Base-by-base conservation (phyloP, 2,888 invertebrate genomes). In the Galerucella pusilla region DNA sequence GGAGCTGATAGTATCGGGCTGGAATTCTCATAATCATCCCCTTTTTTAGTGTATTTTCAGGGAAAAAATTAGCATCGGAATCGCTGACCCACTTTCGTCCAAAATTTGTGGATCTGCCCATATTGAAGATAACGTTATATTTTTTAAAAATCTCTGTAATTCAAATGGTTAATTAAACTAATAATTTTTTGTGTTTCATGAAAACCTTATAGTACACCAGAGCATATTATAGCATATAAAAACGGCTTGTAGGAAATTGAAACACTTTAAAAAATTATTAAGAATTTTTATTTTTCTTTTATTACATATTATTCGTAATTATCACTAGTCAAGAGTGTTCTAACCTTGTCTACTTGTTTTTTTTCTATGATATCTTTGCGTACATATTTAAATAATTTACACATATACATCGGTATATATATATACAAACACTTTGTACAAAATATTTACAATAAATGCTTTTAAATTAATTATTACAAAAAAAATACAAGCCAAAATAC, bases 391-490 rank as follows among this genome's bases (percentile, higher is more conserved):
- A 80, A 81, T 81, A 81, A 81, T 82, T 82, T 82, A 81, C 81
- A 82, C 79, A 78, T 78, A 76, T 82, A 82, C 82, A 83, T 75
- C 72, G 74, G 75, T 83, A 12, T 46, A 12, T 6, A 49, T 49
- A 81, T 83, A 76, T 83, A 83, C 81, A 83, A 20, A 71, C 65
- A 77, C 57, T 77, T 79, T 80, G 73, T 80, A 79, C 80, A 80
- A 76, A 74, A 75, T 79, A 79, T 79, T 74, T 80, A 80, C 80
- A 80, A 68, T 57, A 57, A 57, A 68, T 68, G 68, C 68, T 14
- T n/a, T 67, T 66, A 11, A 57, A 54, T 10, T 2, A 57, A 57
- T 16, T 35, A 7, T 35, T 57, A 16, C 57, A 57, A 57, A 10
- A 2, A 16, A 16, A 57, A 20, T 57, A 54, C 46, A 14, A 52